Base-by-base conservation (phyloP, 2,113 vertebrate genomes). In the Cisticola juncidis region DNA sequence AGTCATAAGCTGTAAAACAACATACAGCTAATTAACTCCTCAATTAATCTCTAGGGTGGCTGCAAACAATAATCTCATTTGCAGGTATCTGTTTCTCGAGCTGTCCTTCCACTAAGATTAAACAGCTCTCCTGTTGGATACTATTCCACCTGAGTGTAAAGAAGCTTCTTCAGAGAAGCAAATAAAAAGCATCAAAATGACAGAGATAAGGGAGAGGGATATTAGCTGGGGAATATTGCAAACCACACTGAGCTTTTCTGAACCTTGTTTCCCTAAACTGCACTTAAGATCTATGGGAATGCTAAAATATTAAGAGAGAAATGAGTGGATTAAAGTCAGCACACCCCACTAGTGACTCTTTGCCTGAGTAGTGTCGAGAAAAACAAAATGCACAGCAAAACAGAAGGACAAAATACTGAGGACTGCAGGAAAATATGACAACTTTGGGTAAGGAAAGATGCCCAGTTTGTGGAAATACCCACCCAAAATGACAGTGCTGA, bases 401-500 rank as follows among this genome's bases (percentile, higher is more conserved):
- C 10, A 12, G 13, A 69, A 61, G 18, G n/a, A 66, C 35, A 84
- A 86, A 29, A 78, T 10, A 50, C 11, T n/a, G 8, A 85, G 61
- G 57, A 38, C 6, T 31, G n/a, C 26, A 44, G 36, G 26, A 45
- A 65, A 65, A 29, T 21, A 35, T 20, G 18, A 54, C 2, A 35
- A 2, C 38, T 72, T 47, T 18, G 22, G 19, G 35, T 40, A 84
- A 22, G 9, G 8, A 25, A 60, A 79, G 7, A 28, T 0, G 11
- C 6, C 57, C 50, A 69, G 35, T 12, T 47, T 38, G 62, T 20
- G 47, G 35, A 29, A 38, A 48, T 4, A 97, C 98, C 97, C 98
- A 99, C 99, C 99, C 97, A 99, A 96, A 93, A 99, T 69, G 60
- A 99, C 99, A 1, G 98, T 99, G 95, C 98, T 99, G 98, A 99